Evolutionary conservation across 1,140 invertebrate genomes (phyloP), one percentile per base, ranked within the genome.

Genomic region (Archegozetes longisetosus): DNA sequence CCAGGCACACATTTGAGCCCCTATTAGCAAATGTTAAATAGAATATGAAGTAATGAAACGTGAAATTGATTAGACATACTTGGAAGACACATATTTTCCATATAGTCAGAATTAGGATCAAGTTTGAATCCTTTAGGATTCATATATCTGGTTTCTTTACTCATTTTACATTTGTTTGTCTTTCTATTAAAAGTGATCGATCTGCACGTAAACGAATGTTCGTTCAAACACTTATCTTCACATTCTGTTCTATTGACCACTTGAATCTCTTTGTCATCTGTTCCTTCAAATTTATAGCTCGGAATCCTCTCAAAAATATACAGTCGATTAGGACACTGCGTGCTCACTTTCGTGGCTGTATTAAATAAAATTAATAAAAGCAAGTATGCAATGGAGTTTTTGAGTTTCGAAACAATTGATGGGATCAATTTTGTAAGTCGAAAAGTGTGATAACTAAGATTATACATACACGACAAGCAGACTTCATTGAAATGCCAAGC

Each of bases 61-160:
- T 9, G 2, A 3, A 40, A 20, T 48, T 23, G n/a, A 12, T 40
- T 14, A 17, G 12, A 67, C 67, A 76, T 75, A 88, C 87, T 83
- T 70, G 85, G 88, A 1, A 92, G 71, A 70, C 88, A 92, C 46
- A 86, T 87, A 68, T 92, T 92, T 76, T 92, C 88, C 63, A 90
- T 75, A 70, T 92, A 92, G 70, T 91, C 88, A 1, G 84, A 82
- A 70, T 85, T 86, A 1, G 85, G 81, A 70, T 90, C 85, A 64
- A 88, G 84, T 26, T 87, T 69, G 2, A 88, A 73, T 65, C 85
- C 84, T 2, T 61, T 25, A 0, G 86, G 85, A 70, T 88, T 85
- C 1, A 86, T 88, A 65, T 86, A 76, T 65, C 86, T 74, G 0
- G 87, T 91, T 66, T 86, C 86, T 58, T 81, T 71, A 68, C 84